These are phyloP conservation scores for Madoqua kirkii DNA, from an alignment of 2,113 vertebrate genomes.

Conservation along the genomic window DNA sequence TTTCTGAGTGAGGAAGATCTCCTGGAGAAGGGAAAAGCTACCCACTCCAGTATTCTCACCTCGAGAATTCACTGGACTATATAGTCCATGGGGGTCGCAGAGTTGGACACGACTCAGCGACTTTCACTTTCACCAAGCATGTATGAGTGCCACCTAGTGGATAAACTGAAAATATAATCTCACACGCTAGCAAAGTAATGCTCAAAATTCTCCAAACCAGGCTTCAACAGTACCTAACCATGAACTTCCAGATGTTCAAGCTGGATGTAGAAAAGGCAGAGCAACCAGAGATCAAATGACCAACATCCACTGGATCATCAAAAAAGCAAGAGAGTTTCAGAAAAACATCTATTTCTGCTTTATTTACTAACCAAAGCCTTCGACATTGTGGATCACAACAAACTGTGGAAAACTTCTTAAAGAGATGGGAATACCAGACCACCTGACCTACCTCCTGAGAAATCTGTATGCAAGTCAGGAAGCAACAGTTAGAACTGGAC, in stretches of 20 bases:
- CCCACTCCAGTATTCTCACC: neutral
- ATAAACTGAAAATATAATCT: neutral
- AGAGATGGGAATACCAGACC: neutral
- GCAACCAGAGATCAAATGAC: neutral
- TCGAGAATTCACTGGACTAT: neutral
- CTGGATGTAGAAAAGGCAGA: neutral
- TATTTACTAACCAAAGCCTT: neutral
- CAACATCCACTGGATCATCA: neutral
- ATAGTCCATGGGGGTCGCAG: neutral
- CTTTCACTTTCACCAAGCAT: neutral
- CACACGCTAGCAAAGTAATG: neutral
- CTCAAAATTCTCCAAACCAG: neutral
- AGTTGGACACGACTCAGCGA: neutral
- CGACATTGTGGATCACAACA: neutral
- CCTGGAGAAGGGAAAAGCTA: neutral
- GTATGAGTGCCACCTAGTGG: constrained; percentile 39
- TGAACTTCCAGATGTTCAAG: neutral
- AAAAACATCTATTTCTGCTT: neutral
- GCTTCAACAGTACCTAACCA: neutral
- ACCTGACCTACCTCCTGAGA: neutral
- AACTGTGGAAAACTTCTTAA: neutral
- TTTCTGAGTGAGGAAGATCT: neutral
- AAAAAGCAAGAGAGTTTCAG: neutral
- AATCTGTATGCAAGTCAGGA: neutral
- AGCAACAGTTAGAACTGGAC: neutral